Evolutionary conservation across 2,888 invertebrate genomes (phyloP), one percentile per base, ranked within the genome.

Genomic region (Lasius platythorax): DNA sequence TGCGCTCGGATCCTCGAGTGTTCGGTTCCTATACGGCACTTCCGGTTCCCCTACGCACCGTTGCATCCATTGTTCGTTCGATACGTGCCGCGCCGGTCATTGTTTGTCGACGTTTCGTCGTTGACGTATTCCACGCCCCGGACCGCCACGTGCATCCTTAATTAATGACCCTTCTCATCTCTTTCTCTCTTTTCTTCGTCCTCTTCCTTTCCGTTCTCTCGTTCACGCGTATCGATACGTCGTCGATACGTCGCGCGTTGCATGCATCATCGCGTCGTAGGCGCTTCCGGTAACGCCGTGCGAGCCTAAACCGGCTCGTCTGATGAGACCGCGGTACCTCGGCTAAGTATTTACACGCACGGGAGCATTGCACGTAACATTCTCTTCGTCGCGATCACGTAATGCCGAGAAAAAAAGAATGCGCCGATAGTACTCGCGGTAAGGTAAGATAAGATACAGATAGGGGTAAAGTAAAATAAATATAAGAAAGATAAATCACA

Each of bases 41-140:
- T 93, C 93, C 93, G 93, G 92, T 90, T 86, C 87, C 90, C 90
- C 87, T 90, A 88, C 88, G 79, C 89, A 83, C 72, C 66, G 84
- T 37, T 58, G 82, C 67, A 76, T 86, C 91, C 90, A 93, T 94
- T 94, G 94, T 94, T 94, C 93, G 92, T 90, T 91, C 91, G 93
- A 93, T 91, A 91, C 83, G 73, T 73, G 33, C 11, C 68, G 9
- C 23, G 66, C 87, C 86, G 90, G 50, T 50, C 91, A 93, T 94
- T 93, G 93, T 93, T 5, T 37, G 91, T 87, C 40, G 53, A 91
- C 91, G 91, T 87, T 91, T 91, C 91, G 87, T 92, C 93, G 91
- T 93, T 93, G 91, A 91, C 89, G 91, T 73, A n/a, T 37, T 63
- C 76, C 76, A 90, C 89, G 86, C 85, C 85, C 76, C 66, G 82